Base-by-base conservation (phyloP, 2,888 invertebrate genomes). In the Archaeoteleia sp. region DNA sequence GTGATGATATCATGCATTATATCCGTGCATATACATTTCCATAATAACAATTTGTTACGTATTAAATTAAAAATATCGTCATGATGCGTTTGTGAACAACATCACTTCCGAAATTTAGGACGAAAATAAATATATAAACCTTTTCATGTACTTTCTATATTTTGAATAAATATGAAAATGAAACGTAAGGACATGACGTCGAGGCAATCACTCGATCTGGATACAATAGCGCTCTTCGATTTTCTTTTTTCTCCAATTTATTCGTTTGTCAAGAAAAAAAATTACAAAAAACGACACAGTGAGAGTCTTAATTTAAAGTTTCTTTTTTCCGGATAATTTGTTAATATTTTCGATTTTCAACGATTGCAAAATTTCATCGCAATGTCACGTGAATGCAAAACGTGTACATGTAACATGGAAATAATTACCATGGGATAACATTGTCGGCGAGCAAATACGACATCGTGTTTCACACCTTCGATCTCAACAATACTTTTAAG, bases 111-210 rank as follows among this genome's bases (percentile, higher is more conserved):
- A 32, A 10, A 3, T 20, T 9, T 6, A 15, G 23, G 23, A 40
- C 23, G 14, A 14, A n/a, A 43, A 29, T 13, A 10, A 17, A 46
- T 17, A 10, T 10, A 12, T 5, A 37, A 10, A 51, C 29, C 13
- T 9, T 63, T 69, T 61, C 51, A 57, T 57, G 49, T 66, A 70
- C 53, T 73, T 70, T 70, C 67, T 70, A 61, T 68, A 73, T 73
- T 69, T 66, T 72, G 57, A 74, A 75, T 71, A 71, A 74, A 71
- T 67, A 71, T 70, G 71, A 71, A 69, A 73, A 73, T 71, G 60
- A 69, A 70, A 67, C 53, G 61, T 69, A 70, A 73, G 70, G 69
- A 75, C 63, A 71, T 71, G 67, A 71, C 54, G 60, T 66, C 58
- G 60, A 69, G 63, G 62, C 61, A 62, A 72, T 70, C 67, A 63